A percentile compares a stretch with the other conserved stretches of the same genome.
Evolutionary conservation across 1,140 invertebrate genomes (phyloP).

Genomic region (Drosophila dunni): DNA sequence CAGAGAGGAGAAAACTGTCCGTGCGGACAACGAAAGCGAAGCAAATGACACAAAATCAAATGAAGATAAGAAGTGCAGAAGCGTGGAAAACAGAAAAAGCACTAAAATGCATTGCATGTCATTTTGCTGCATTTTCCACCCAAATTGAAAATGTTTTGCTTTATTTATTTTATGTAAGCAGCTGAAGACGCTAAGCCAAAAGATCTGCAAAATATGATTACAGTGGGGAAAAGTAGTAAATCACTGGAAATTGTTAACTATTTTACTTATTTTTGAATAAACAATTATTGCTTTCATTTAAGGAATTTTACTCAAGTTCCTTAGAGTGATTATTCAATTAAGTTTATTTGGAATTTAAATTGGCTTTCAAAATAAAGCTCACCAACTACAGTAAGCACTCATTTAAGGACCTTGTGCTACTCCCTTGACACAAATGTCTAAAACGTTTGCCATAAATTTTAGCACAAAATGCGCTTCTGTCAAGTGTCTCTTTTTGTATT

Average conservation of each 20-base stretch:
- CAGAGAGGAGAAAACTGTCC: slow-evolving; percentile 17
- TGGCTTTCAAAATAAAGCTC: not conserved
- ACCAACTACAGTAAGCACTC: slow-evolving; percentile 21
- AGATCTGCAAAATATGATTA: slow-evolving; percentile 2
- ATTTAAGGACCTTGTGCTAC: slow-evolving; percentile 2
- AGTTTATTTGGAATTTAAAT: not conserved
- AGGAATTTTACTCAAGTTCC: not conserved
- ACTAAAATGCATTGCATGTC: slow-evolving; percentile 63
- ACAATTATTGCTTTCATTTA: not conserved
- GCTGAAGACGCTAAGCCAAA: not conserved
- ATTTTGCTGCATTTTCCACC: slow-evolving; percentile 59
- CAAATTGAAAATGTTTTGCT: slow-evolving; percentile 75
- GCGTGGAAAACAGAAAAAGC: slow-evolving; percentile 38
- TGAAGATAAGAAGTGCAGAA: slow-evolving; percentile 49
- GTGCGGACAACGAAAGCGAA: slow-evolving; percentile 40
- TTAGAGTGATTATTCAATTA: not conserved
- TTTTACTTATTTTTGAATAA: no score
- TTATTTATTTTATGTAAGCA: slow-evolving; percentile 54
- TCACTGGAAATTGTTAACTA: not conserved
- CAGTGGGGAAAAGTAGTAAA: not conserved
- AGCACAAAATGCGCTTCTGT: slow-evolving; percentile 46
- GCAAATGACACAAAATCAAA: slow-evolving; percentile 66
- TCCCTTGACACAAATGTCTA: slow-evolving; percentile 50
- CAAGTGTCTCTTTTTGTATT: slow-evolving; percentile 21
- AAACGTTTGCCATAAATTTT: slow-evolving; percentile 49